Conservation (phyloP, 2,113 vertebrate species). For the Macaca mulatta region DNA sequence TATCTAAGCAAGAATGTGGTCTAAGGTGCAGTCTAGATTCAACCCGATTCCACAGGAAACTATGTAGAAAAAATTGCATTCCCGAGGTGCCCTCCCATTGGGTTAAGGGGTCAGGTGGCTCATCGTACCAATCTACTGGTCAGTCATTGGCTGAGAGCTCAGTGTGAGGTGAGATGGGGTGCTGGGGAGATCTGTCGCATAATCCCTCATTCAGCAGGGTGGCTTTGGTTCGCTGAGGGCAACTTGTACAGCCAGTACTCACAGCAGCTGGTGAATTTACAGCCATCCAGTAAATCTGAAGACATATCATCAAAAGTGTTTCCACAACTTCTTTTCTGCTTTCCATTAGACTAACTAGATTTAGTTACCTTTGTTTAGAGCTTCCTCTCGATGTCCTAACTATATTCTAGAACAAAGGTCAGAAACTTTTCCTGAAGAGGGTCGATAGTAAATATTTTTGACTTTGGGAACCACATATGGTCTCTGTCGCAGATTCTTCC, state of each 20-base stretch:
- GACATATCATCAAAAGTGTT: no score
- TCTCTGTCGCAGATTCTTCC: not conserved
- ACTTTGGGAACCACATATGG: not conserved
- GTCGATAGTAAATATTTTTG: not conserved
- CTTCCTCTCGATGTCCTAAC: not conserved
- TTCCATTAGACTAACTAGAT: not conserved
- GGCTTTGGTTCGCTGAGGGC: not conserved
- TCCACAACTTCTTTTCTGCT: not conserved
- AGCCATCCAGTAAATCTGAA: not conserved
- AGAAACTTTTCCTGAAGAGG: not conserved
- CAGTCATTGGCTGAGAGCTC: not conserved
- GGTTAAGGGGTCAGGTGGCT: accelerated
- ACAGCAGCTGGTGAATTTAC: not conserved
- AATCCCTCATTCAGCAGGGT: accelerated
- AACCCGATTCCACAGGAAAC: not conserved
- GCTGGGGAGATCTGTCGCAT: accelerated
- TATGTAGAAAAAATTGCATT: accelerated
- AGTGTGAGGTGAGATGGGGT: not conserved
- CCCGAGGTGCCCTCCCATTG: accelerated
- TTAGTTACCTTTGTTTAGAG: not conserved
- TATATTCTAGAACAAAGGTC: not conserved
- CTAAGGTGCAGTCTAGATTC: not conserved
- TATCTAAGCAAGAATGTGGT: not conserved
- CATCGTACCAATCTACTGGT: not conserved
- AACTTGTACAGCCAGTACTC: not conserved